Evolutionary conservation across 2,888 invertebrate genomes (phyloP).

Genomic region (Nomada ferruginata): DNA sequence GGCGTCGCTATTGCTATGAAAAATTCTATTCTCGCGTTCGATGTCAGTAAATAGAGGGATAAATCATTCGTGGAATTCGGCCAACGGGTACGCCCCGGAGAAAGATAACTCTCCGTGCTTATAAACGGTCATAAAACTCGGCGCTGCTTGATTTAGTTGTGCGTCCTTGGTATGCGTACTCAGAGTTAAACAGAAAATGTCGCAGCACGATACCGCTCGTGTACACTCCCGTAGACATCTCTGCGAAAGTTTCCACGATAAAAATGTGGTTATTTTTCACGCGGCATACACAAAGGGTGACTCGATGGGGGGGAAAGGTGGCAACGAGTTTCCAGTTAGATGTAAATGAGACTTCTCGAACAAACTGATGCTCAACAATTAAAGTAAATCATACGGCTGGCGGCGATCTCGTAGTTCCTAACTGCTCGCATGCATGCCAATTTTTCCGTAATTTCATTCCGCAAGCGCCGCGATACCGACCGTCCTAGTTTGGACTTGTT

Average conservation of each 20-base stretch:
- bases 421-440: conserved; percentile 55
- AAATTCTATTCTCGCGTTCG: conserved; percentile 20
- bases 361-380: conserved; percentile 56
- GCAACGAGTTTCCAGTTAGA: conserved; percentile 33
- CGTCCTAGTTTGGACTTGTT: conserved; percentile 66
- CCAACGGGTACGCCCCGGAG: neutral
- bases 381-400: conserved; percentile 44
- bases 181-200: conserved; percentile 33
- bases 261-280: conserved; percentile 23
- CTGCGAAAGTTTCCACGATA: conserved; percentile 25
- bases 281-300: conserved; percentile 16
- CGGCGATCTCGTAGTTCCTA: conserved; percentile 16
- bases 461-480: conserved; percentile 45
- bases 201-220: conserved; percentile 13
- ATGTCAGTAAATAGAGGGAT: conserved; percentile 31
- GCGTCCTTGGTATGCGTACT: conserved; percentile 29
- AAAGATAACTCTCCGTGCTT: conserved; percentile 37
- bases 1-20: neutral
- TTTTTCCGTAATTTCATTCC: conserved; percentile 60
- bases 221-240: conserved; percentile 7
- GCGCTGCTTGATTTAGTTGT: conserved; percentile 43
- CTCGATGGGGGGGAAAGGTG: neutral
- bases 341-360: conserved; percentile 57
- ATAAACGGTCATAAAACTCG: conserved; percentile 49
- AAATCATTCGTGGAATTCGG: conserved; percentile 31